Evolutionary conservation across 2,888 invertebrate genomes (phyloP).

Genomic region (Spialia ferax): DNA sequence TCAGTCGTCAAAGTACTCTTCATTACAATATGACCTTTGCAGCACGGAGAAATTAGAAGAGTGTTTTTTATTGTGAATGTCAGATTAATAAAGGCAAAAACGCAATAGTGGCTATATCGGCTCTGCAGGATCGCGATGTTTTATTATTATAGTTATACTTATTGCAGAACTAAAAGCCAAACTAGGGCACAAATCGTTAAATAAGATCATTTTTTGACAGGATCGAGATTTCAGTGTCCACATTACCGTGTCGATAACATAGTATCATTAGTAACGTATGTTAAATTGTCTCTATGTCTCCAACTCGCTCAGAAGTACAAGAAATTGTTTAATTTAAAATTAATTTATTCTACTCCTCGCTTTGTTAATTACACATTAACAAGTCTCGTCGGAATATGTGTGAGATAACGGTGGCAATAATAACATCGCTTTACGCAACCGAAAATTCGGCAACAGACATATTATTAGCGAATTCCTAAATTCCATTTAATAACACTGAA

Average conservation of each 20-base stretch:
- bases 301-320: not conserved
- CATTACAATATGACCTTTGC: no score
- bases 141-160: conserved; percentile 44
- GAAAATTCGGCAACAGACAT: not conserved
- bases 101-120: not conserved
- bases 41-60: no score
- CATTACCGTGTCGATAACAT: conserved; percentile 27
- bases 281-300: not conserved
- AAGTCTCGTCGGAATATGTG: not conserved
- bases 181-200: no score
- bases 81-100: not conserved
- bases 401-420: not conserved
- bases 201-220: no score
- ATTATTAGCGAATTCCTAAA: conserved; percentile 1
- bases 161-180: no score
- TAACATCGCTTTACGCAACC: conserved; percentile 4
- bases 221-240: no score
- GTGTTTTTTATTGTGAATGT: no score
- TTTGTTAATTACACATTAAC: not conserved
- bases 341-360: not conserved
- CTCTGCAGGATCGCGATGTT: conserved; percentile 41
- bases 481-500: not conserved
- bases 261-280: no score
- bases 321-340: not conserved
- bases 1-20: no score